Evolutionary conservation across 1,140 invertebrate species (phyloP), one percentile per base, ranked within the genome.

Genomic region (Calycopis cecrops): DNA sequence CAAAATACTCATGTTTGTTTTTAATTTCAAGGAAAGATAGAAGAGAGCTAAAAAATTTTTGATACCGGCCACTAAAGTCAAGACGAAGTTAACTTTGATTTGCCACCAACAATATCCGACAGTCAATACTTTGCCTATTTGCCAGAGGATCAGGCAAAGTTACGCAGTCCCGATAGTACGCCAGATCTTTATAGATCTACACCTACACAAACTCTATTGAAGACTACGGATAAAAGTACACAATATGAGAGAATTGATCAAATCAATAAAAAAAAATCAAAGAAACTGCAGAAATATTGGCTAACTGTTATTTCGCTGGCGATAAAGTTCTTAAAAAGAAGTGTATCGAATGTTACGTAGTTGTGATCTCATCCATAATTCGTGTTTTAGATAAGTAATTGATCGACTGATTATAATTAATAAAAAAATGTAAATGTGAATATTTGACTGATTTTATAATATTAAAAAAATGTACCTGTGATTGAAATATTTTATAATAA

Each of bases 31-130:
- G 54, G 44, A 35, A 48, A 55, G 44, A 21, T 48, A 35, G 42
- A 55, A 55, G 42, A 48, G 14, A 55, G 54, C 47, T 47, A 55
- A 12, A 48, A 44, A 55, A 55, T 55, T 55, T 55, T 55, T 8
- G 44, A 35, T 52, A 35, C 50, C 33, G 35, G 21, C 48, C 7
- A 49, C 54, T 48, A 55, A 9, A 55, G 54, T 16, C 47, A 55
- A 55, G 54, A 55, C 34, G 54, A 55, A 21, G 35, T 55, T 48
- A 47, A 49, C 34, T 14, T 55, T 37, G 35, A 21, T 35, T 28
- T 55, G 11, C 53, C 33, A 10, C 38, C 54, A 48, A 48, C 44
- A 34, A 44, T 48, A 49, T 12, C 12, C n/a, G 28, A 49, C 14
- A 28, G 33, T 52, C 50, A 55, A 38, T 55, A 48, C 35, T 21